Evolutionary conservation across 2,888 invertebrate species (phyloP).

Genomic region (Cepaea hortensis): DNA sequence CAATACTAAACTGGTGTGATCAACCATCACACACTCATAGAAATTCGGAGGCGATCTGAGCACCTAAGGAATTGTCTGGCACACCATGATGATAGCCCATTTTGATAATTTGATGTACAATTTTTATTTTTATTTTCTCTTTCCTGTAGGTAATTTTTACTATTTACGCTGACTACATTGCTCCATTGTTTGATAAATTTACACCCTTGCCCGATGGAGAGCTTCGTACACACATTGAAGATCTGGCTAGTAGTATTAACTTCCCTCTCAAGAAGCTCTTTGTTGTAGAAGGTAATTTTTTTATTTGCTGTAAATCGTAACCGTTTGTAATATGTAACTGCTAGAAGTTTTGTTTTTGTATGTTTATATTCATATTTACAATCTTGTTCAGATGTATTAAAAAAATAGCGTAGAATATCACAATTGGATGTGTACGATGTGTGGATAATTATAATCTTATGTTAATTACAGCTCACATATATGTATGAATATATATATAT

Average conservation of each 20-base stretch:
- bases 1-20: too few relatives aligned
- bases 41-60: too few relatives aligned
- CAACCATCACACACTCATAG: too few relatives aligned
- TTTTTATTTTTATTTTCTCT: not conserved
- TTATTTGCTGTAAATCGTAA: not conserved
- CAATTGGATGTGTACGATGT: too few relatives aligned
- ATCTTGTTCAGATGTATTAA: too few relatives aligned
- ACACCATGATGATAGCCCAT: too few relatives aligned
- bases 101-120: too few relatives aligned
- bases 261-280: constrained; percentile 96
- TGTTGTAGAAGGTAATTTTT: constrained; percentile 87
- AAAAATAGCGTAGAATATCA: too few relatives aligned
- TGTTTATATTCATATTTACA: not conserved
- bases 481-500: too few relatives aligned
- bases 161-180: constrained; percentile 94
- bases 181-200: constrained; percentile 98
- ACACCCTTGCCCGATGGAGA: constrained; percentile 95
- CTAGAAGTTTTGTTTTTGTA: not conserved
- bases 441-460: too few relatives aligned
- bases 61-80: too few relatives aligned
- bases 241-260: constrained; percentile 87
- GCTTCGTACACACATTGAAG: constrained; percentile 90
- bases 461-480: too few relatives aligned
- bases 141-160: constrained; percentile 83
- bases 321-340: not conserved